Conservation (phyloP, 1,140 invertebrate genomes). For the Drosophila pandora region DNA sequence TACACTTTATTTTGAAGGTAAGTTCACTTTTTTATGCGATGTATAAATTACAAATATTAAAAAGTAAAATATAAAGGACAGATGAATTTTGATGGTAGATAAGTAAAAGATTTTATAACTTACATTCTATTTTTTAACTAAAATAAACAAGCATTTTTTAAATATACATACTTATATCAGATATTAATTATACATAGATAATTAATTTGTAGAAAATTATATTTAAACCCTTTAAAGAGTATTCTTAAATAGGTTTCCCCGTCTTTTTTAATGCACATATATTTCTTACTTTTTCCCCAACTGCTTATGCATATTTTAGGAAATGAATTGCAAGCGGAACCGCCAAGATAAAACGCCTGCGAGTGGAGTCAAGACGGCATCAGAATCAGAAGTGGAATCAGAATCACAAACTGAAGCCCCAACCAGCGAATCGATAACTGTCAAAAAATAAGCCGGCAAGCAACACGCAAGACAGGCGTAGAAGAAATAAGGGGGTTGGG, state of each 20-base stretch:
- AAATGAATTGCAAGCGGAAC: conserved; percentile 63
- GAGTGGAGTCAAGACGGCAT: conserved; percentile 7
- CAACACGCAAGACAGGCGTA: conserved; percentile 59
- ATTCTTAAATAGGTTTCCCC: background rate
- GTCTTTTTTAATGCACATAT: background rate
- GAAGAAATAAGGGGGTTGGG: background rate
- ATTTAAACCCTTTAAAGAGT: background rate
- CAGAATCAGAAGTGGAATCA: conserved; percentile 18
- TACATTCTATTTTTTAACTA: no score
- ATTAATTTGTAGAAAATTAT: no score
- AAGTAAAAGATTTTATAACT: no score
- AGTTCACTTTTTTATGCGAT: background rate
- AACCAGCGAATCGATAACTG: conserved; percentile 70
- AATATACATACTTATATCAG: no score
- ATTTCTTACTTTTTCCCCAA: background rate
- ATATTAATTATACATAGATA: no score
- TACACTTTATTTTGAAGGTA: background rate
- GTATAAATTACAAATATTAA: background rate
- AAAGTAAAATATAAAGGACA: background rate
- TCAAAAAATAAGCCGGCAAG: conserved; percentile 78
- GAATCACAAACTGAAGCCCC: conserved; percentile 31
- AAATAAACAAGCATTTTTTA: no score
- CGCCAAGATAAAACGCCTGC: conserved; percentile 63
- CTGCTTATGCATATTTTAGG: conserved; percentile 70
- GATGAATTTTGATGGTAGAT: no score